Base-by-base conservation (phyloP, 2,888 invertebrate species). In the Endomychus coccineus region DNA sequence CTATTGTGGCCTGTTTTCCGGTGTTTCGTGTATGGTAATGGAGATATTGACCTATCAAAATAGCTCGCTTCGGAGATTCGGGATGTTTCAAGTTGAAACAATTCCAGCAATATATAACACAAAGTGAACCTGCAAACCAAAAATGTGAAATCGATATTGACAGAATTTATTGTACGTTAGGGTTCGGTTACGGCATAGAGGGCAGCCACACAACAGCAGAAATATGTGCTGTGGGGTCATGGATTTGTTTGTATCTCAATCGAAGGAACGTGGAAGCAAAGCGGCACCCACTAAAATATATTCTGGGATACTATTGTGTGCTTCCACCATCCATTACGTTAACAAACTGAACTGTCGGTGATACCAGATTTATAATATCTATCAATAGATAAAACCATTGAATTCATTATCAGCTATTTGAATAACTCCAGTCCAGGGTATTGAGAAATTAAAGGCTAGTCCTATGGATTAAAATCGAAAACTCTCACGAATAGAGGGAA, bases 151-250 rank as follows among this genome's bases (percentile, higher is more conserved):
- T 19, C 21, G 21, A 19, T 19, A 19, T 19, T 19, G 21, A 19
- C 21, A 19, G 21, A 19, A 19, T 19, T 19, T 19, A 19, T 19
- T n/a, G 21, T 19, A n/a, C 21, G n/a, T n/a, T n/a, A n/a, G 21
- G 21, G 21, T 19, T n/a, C 21, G 21, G 21, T n/a, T 7, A 7
- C 21, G 21, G 21, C 21, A 6, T n/a, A 7, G 6, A 7, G 21
- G 21, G 6, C n/a, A 19, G n/a, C 21, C 21, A 19, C 21, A 19
- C 21, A 19, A 19, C 21, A 19, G 21, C 21, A 19, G n/a, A 19
- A 19, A 19, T 19, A 19, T 19, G 21, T 19, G 21, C 21, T 7
- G n/a, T n/a, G 21, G 21, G n/a, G n/a, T n/a, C n/a, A n/a, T n/a
- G n/a, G n/a, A n/a, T n/a, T n/a, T n/a, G n/a, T 19, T 19, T 19